phyloP scores from a whole-genome alignment of 2,888 invertebrate species.

The Trisateles emortualis region DNA sequence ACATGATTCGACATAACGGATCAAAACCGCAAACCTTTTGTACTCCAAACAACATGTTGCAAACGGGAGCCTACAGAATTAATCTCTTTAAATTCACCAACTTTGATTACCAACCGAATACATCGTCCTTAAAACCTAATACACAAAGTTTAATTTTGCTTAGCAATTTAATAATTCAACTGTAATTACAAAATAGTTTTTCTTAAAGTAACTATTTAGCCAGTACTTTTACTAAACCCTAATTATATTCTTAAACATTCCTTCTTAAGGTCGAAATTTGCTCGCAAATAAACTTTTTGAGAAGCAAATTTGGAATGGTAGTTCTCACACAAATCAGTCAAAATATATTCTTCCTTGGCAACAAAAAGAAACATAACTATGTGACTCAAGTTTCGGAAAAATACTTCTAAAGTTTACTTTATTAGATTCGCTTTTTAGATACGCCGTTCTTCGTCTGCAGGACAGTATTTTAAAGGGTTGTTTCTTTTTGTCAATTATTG shows the following conservation, averaged over 20 bases:
- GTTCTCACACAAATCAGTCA: no score
- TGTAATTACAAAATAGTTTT: background rate
- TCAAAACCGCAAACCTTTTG: conserved; percentile 35
- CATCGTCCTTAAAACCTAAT: background rate
- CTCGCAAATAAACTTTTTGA: no score
- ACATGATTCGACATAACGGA: conserved; percentile 15
- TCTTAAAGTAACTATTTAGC: background rate
- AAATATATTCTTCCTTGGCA: no score
- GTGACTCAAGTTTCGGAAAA: no score
- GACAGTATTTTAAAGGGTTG: conserved; percentile 19
- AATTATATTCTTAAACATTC: background rate
- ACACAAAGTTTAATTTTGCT: background rate
- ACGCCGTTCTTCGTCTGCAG: no score
- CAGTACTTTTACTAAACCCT: background rate
- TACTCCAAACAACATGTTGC: conserved; percentile 40
- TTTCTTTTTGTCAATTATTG: conserved; percentile 39
- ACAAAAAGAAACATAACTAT: no score
- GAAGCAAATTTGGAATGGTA: no score
- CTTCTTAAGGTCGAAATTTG: background rate
- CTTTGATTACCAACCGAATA: background rate
- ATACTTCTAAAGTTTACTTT: no score
- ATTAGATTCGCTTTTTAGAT: no score
- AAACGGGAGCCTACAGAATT: conserved; percentile 41
- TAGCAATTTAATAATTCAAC: background rate
- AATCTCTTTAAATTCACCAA: conserved; percentile 32